Base-by-base conservation (phyloP, 2,797 vertebrate genomes). In the Parauchenoglanis ngamensis region DNA sequence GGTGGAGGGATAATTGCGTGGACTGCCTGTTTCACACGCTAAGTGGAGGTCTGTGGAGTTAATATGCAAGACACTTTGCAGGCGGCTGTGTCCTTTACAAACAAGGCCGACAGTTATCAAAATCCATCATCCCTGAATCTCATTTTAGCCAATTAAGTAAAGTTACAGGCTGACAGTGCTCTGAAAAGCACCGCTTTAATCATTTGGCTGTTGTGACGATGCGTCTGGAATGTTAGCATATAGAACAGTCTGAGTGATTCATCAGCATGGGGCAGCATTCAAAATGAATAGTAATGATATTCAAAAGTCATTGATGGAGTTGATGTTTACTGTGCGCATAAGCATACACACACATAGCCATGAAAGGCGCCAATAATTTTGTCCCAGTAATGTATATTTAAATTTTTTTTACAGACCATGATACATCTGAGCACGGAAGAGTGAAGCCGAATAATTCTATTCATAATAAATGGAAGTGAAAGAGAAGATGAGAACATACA, bases 61-160 rank as follows among this genome's bases (percentile, higher is more conserved):
- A 87, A 88, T 89, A 89, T 92, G 84, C 88, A 84, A 54, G 85
- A 35, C 25, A 52, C 73, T 86, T 44, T 80, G 77, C 67, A 67
- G 77, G 76, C 77, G 13, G 68, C 52, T 10, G 25, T 73, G 86
- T 91, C 90, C 73, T 28, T 77, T 73, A 85, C 87, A 93, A 93
- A 91, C 91, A 88, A 83, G 80, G 72, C 73, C 85, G 87, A 91
- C 90, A 92, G 91, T 94, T 92, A 93, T 93, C 90, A 91, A 90
- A 92, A 94, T 95, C 94, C 92, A 94, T 95, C 93, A 94, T 87
- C 89, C 89, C 87, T 91, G 89, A 93, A 93, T 92, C 89, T 93
- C 89, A 93, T 95, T 94, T 91, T 84, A 89, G 89, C 88, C 91
- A 93, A 92, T 95, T 94, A 94, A 56, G 90, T 88, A 85, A 87